A percentile compares a stretch with the other conserved stretches of the same genome.
These are phyloP conservation scores for Xyrauchen texanus DNA, from an alignment of 2,113 vertebrate species.

Conservation along the genomic window DNA sequence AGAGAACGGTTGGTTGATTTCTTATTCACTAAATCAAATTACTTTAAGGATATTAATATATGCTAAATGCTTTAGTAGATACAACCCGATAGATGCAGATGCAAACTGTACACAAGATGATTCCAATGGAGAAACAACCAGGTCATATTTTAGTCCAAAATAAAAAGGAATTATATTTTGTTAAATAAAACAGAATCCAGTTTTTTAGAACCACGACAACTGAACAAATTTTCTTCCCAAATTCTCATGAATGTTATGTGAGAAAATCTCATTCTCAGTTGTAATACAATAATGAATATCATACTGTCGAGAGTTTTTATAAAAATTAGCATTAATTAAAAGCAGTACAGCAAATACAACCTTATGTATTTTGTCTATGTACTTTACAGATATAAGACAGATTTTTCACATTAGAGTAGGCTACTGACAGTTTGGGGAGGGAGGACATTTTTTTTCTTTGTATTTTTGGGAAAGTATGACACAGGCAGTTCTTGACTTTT, in stretches of 20 bases:
- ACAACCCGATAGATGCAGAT: no score
- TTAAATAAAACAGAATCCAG: no score
- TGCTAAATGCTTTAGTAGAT: not conserved
- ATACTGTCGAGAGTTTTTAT: not conserved
- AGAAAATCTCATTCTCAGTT: no score
- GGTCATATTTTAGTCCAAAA: no score
- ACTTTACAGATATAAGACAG: not conserved
- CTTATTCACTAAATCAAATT: not conserved
- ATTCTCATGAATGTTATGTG: no score
- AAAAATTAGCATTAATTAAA: not conserved
- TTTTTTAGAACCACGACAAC: no score
- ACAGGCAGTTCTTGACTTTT: not conserved
- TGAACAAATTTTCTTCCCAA: no score
- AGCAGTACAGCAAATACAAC: not conserved
- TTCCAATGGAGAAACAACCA: no score
- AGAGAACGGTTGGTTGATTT: not conserved
- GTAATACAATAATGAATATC: not conserved
- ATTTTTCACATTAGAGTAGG: not conserved
- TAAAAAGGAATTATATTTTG: no score
- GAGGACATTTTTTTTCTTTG: no score
- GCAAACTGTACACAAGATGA: not conserved
- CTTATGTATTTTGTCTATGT: not conserved
- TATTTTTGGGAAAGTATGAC: no score
- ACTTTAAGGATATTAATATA: not conserved
- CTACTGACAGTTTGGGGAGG: not conserved